Base-by-base conservation (phyloP, 2,113 vertebrate species). In the Otolemur garnettii region DNA sequence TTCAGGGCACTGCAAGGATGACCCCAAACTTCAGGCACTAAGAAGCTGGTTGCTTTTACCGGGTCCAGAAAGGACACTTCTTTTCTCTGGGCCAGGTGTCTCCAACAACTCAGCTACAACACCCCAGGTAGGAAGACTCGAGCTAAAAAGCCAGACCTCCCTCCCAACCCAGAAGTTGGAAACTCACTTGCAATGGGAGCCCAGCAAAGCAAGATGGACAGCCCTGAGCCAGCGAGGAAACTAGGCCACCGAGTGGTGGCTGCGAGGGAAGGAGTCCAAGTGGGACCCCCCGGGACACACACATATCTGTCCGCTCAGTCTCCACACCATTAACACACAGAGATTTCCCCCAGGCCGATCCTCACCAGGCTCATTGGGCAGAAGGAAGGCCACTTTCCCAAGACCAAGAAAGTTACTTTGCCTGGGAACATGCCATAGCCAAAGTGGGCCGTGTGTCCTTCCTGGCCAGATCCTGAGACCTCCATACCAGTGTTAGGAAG, bases 201-300 rank as follows among this genome's bases (percentile, higher is more conserved):
- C 55, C 71, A 35, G 50, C 75, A 50, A 75, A 79, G 68, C 35
- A 66, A 42, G 68, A 92, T 50, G 72, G 53, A 19, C 64, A 5
- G 69, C 71, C 15, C 75, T 96, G 97, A 97, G 96, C 96, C 96
- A 95, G 87, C 87, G 87, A 96, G 87, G 89, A 93, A 97, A 97
- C 22, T 96, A 96, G 96, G 96, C 87, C 90, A 2, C 89, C 79
- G 24, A 9, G 17, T 15, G 18, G 30, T 72, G 88, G 38, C 94
- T 74, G 77, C 88, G 59, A 93, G 62, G 17, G 86, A 94, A 97
- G 93, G 82, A 26, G 95, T 93, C 88, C 68, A 9, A 96, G 79
- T 93, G 33, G 71, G 68, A 95, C 91, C 95, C 86, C 94, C 91
- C 69, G 71, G 90, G 97, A 90, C 92, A 78, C 87, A 96, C 93